These are phyloP conservation scores for Steinernema carpocapsae DNA, from an alignment of 2,888 invertebrate genomes.

Conservation along the genomic window DNA sequence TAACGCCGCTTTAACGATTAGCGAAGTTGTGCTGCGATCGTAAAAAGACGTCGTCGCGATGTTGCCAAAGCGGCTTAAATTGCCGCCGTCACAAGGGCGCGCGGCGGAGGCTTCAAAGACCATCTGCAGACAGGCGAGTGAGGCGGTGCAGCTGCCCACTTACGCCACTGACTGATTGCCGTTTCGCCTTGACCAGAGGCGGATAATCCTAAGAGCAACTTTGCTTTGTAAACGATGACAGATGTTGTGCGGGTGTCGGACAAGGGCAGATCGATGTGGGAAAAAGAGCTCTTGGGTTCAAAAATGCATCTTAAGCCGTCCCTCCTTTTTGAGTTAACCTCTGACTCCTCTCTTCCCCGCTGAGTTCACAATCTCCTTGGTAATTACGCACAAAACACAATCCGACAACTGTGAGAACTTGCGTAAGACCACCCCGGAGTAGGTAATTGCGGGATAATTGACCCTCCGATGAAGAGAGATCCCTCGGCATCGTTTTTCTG, in stretches of 20 bases:
- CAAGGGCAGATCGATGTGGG: neutral
- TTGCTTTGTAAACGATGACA: neutral
- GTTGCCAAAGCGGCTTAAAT: constrained; percentile 28
- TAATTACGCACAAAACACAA: constrained; percentile 25
- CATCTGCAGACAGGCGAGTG: neutral
- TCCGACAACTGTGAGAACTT: constrained; percentile 34
- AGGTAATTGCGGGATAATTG: neutral
- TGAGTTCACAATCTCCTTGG: neutral
- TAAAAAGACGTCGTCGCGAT: constrained; percentile 24
- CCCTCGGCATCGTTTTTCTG: neutral
- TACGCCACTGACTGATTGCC: constrained; percentile 30
- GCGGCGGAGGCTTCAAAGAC: constrained; percentile 5
- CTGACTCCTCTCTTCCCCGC: neutral
- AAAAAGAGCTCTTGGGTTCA: neutral
- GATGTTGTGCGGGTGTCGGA: neutral
- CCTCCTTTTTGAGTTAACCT: neutral
- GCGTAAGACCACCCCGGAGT: constrained; percentile 9
- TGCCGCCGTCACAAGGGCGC: neutral
- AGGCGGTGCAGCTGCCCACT: constrained; percentile 27
- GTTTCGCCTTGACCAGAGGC: constrained; percentile 31
- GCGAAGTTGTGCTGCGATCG: constrained; percentile 1
- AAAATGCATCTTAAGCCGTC: neutral
- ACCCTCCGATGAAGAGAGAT: neutral
- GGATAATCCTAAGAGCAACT: constrained; percentile 25
- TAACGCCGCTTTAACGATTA: constrained; percentile 34